A percentile compares a stretch with the other conserved stretches of the same genome.
phyloP scores from a whole-genome alignment of 2,888 invertebrate genomes.

The Lycophotia porphyrea region DNA sequence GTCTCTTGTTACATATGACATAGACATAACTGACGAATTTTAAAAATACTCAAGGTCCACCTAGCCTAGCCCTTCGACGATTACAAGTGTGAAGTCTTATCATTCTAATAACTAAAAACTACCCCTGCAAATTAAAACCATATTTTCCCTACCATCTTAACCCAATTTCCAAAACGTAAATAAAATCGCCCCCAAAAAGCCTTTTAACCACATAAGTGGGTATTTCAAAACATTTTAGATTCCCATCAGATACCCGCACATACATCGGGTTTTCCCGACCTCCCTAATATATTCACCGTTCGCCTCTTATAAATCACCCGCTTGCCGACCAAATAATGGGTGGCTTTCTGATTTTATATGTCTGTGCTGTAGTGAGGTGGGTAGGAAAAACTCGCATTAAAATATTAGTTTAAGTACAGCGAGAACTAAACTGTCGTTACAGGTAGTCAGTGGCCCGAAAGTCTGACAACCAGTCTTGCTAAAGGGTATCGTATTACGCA shows the following conservation, averaged over 20 bases:
- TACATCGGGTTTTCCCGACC: conserved; percentile 39
- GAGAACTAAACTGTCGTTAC: background rate
- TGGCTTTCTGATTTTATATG: conserved; percentile 30
- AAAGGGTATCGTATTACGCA: background rate
- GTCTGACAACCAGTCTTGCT: background rate
- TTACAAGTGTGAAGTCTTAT: too few relatives aligned
- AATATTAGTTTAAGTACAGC: background rate
- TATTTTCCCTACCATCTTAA: background rate
- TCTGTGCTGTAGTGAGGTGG: background rate
- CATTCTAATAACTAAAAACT: background rate
- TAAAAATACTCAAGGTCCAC: too few relatives aligned
- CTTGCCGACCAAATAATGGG: conserved; percentile 51
- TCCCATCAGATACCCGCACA: conserved; percentile 44
- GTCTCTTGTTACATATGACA: too few relatives aligned
- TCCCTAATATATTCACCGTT: conserved; percentile 73
- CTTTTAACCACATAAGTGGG: conserved; percentile 46
- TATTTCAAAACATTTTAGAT: conserved; percentile 57
- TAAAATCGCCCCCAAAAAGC: conserved; percentile 16
- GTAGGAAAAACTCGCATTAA: background rate
- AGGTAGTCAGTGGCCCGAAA: background rate
- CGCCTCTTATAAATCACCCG: conserved; percentile 68
- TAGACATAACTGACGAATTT: too few relatives aligned
- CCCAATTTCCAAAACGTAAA: conserved; percentile 11
- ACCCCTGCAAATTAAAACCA: background rate
- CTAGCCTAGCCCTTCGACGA: too few relatives aligned